phyloP scores from a whole-genome alignment of 2,113 vertebrate species.

The Macquaria ambigua region DNA sequence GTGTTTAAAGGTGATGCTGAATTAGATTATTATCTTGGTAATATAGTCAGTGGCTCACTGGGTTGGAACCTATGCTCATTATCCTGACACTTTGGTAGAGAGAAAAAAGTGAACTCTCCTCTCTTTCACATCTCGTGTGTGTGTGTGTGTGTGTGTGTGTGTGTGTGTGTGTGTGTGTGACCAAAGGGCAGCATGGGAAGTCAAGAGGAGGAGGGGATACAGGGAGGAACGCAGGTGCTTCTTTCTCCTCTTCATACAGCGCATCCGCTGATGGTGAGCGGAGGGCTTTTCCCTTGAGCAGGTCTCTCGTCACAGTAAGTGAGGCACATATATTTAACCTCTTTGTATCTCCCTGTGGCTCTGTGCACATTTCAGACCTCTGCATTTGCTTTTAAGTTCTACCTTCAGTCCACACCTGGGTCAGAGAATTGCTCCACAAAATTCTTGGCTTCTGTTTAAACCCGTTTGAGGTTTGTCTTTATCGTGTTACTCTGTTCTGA shows the following conservation, averaged over 20 bases:
- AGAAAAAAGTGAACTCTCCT: neutral
- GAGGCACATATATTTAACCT: conserved; percentile 34
- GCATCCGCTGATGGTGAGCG: conserved; percentile 51
- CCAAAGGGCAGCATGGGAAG: conserved; percentile 14
- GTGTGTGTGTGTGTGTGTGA: neutral
- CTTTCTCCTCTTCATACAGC: conserved; percentile 34
- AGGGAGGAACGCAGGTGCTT: conserved; percentile 61
- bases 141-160: conserved; percentile 13
- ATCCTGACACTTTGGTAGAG: neutral
- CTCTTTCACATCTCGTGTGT: neutral
- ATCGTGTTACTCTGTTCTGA: neutral
- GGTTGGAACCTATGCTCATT: neutral
- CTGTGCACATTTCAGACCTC: conserved; percentile 16
- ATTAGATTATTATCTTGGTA: neutral
- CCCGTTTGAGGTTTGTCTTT: neutral
- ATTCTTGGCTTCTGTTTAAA: neutral
- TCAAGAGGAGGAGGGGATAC: conserved; percentile 31
- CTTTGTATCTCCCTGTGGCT: conserved; percentile 46
- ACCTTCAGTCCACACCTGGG: conserved; percentile 19
- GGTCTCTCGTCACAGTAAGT: conserved; percentile 62
- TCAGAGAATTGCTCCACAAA: neutral
- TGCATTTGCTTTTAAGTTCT: conserved; percentile 17
- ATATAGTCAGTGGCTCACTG: neutral
- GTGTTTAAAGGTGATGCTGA: neutral
- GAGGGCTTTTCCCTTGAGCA: conserved; percentile 53